phyloP scores from a whole-genome alignment of 2,797 vertebrate species.

The Sardinella longiceps region DNA sequence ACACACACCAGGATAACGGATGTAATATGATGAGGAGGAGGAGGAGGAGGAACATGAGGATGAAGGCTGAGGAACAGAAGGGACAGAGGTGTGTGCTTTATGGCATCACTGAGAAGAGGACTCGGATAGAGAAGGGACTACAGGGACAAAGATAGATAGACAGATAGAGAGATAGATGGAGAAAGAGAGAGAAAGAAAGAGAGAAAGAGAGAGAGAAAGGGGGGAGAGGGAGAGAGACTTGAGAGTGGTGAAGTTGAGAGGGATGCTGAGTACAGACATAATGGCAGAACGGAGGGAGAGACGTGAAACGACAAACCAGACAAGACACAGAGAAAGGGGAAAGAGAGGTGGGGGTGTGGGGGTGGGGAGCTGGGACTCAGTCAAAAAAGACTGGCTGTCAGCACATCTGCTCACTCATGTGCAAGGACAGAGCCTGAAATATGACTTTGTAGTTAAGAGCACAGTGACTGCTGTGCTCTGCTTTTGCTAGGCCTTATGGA shows the following conservation, averaged over 20 bases:
- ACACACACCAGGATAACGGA: constrained; percentile 31
- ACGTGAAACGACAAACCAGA: constrained; percentile 66
- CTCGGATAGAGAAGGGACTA: not conserved
- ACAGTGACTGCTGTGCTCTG: not conserved
- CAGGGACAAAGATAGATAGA: constrained; percentile 16
- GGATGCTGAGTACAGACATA: constrained; percentile 68
- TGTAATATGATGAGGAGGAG: constrained; percentile 11
- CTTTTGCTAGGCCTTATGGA: not conserved
- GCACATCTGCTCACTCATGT: constrained; percentile 25
- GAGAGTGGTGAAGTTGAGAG: constrained; percentile 74
- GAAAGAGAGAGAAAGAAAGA: constrained; percentile 1
- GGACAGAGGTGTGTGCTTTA: constrained; percentile 39
- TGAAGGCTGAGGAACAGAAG: constrained; percentile 1
- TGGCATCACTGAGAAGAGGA: not conserved
- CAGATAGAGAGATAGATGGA: not conserved
- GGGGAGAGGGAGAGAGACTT: constrained; percentile 56
- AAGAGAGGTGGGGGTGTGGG: constrained; percentile 58
- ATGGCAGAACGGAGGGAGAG: constrained; percentile 68
- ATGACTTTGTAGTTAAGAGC: constrained; percentile 23
- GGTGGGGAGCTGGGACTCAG: constrained; percentile 64
- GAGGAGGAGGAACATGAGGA: not conserved
- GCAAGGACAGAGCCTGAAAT: constrained; percentile 22
- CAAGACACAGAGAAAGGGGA: constrained; percentile 62
- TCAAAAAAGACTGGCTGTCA: constrained; percentile 22
- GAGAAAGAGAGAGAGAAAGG: constrained; percentile 29